Evolutionary conservation across 2,797 vertebrate genomes (phyloP).

Genomic region (Rhincodon typus): DNA sequence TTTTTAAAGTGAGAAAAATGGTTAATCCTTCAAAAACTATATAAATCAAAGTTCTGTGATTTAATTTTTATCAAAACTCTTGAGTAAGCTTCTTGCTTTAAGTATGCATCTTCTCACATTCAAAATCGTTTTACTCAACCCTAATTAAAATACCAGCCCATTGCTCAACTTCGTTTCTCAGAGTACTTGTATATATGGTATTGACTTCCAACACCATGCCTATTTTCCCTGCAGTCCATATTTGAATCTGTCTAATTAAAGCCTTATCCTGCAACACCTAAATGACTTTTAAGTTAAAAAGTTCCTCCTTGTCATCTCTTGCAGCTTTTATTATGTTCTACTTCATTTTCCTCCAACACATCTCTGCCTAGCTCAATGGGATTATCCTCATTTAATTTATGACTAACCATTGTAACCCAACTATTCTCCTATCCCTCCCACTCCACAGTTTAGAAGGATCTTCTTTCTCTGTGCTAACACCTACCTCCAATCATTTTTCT

Average conservation of each 20-base stretch:
- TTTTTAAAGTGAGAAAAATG: neutral
- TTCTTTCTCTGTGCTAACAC: neutral
- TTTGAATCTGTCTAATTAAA: neutral
- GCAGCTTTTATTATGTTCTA: neutral
- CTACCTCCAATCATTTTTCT: neutral
- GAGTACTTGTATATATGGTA: neutral
- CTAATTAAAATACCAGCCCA: neutral
- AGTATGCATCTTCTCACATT: neutral
- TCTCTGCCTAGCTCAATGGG: neutral
- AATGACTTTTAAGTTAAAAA: neutral
- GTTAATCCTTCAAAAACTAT: neutral
- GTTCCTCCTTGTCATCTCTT: neutral
- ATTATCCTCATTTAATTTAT: neutral
- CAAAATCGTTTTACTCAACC: neutral
- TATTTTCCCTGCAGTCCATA: neutral
- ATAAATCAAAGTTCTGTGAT: neutral
- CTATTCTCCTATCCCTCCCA: neutral
- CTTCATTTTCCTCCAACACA: neutral
- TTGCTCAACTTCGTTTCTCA: neutral
- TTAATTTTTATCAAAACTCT: neutral
- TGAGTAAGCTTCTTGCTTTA: neutral
- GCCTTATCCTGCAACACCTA: neutral
- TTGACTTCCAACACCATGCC: neutral
- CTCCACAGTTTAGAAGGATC: neutral
- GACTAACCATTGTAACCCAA: neutral